phyloP scores from a whole-genome alignment of 2,888 invertebrate genomes.

The Sinopyrophorus schimmeli region DNA sequence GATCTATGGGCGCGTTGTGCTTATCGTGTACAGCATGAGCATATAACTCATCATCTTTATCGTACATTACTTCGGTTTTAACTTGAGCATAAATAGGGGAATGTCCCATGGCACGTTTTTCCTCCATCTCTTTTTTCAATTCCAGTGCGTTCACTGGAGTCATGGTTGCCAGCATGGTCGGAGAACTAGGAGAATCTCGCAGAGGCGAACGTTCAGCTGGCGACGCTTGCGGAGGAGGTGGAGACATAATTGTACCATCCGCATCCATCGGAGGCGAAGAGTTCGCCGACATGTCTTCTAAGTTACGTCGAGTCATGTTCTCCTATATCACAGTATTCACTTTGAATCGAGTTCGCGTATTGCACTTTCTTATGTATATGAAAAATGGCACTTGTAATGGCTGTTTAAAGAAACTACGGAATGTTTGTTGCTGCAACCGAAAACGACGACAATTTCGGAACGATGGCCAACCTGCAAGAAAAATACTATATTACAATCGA shows the following conservation, averaged over 20 bases:
- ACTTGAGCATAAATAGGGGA: slow-evolving; percentile 64
- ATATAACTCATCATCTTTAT: slow-evolving; percentile 56
- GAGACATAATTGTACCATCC: slow-evolving; percentile 53
- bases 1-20: slow-evolving; percentile 75
- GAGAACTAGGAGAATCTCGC: slow-evolving; percentile 67
- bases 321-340: slow-evolving; percentile 53
- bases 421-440: slow-evolving; percentile 23
- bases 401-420: slow-evolving; percentile 35
- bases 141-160: slow-evolving; percentile 84
- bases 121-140: slow-evolving; percentile 68
- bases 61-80: slow-evolving; percentile 58
- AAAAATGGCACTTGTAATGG: slow-evolving; percentile 42
- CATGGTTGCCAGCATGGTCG: slow-evolving; percentile 83
- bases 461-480: slow-evolving; percentile 34
- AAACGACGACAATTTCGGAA: slow-evolving; percentile 23
- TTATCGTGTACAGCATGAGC: slow-evolving; percentile 60
- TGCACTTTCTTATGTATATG: slow-evolving; percentile 52
- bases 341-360: slow-evolving; percentile 44
- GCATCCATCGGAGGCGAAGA: slow-evolving; percentile 46
- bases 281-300: slow-evolving; percentile 48
- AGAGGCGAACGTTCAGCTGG: slow-evolving; percentile 55
- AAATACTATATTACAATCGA: no score
- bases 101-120: slow-evolving; percentile 63
- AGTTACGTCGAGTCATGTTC: slow-evolving; percentile 52
- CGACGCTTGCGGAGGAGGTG: slow-evolving; percentile 57